phyloP scores from a whole-genome alignment of 2,797 vertebrate species.

The Cynopterus sphinx region DNA sequence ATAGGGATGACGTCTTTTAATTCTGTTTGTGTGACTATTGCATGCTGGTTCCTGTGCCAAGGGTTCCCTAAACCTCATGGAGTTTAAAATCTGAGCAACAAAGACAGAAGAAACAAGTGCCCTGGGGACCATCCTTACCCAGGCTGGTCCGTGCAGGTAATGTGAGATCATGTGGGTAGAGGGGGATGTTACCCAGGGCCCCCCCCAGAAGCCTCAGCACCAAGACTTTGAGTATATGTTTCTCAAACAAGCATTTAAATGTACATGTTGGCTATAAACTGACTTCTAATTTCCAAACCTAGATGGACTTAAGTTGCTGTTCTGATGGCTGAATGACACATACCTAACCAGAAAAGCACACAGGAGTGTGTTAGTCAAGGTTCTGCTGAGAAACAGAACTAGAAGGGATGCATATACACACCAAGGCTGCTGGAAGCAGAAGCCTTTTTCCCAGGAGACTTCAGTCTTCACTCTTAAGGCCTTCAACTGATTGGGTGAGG shows the following conservation, averaged over 20 bases:
- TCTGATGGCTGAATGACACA: not conserved
- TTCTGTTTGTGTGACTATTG: not conserved
- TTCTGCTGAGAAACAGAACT: not conserved
- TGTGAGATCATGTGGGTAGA: not conserved
- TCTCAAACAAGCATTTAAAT: not conserved
- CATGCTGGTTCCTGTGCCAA: not conserved
- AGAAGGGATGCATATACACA: too few species aligned
- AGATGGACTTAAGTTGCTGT: not conserved
- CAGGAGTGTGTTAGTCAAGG: not conserved
- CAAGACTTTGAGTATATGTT: not conserved
- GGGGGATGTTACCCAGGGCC: not conserved
- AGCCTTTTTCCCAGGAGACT: not conserved
- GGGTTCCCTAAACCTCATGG: not conserved
- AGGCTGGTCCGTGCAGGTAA: not conserved
- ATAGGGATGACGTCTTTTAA: not conserved
- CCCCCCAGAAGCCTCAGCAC: not conserved
- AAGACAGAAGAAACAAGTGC: not conserved
- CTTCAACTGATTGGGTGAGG: not conserved
- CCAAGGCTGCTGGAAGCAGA: not conserved
- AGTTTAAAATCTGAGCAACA: not conserved
- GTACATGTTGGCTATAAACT: not conserved
- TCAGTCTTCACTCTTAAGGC: not conserved
- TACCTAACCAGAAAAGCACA: not conserved
- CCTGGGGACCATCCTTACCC: not conserved
- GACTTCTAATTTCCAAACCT: not conserved